phyloP scores from a whole-genome alignment of 1,140 invertebrate genomes.

The Maniola jurtina region DNA sequence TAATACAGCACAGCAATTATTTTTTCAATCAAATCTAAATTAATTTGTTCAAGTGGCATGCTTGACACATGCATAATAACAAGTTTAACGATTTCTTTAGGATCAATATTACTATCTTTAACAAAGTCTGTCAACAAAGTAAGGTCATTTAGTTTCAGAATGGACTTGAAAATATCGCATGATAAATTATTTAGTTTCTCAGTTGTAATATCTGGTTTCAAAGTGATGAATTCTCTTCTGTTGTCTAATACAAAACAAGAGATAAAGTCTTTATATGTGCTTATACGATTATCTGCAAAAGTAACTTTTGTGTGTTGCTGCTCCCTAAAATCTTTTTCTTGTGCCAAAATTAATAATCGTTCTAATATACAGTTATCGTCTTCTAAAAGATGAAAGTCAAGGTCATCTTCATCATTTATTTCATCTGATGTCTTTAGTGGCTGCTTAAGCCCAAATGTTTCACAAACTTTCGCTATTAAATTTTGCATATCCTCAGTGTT shows the following conservation, averaged over 20 bases:
- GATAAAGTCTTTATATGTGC: conserved; percentile 57
- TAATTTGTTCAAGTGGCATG: conserved; percentile 72
- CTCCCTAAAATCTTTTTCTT: conserved; percentile 65
- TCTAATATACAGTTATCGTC: conserved; percentile 69
- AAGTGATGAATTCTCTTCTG: conserved; percentile 44
- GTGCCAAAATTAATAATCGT: conserved; percentile 60
- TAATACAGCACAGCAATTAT: conserved; percentile 70
- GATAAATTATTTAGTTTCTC: conserved; percentile 75
- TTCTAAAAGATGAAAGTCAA: conserved; percentile 58
- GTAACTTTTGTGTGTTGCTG: conserved; percentile 59
- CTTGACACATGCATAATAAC: conserved; percentile 84
- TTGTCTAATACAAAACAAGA: conserved; percentile 80
- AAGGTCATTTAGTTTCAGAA: conserved; percentile 78
- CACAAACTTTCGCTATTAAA: conserved; percentile 48
- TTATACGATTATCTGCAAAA: conserved; percentile 55
- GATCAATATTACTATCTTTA: conserved; percentile 78
- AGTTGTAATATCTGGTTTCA: conserved; percentile 65
- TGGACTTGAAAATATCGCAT: conserved; percentile 81
- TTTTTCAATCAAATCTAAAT: conserved; percentile 76
- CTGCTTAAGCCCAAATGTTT: conserved; percentile 30
- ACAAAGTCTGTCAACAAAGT: conserved; percentile 76
- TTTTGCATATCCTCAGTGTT: conserved; percentile 44
- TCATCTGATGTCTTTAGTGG: conserved; percentile 18
- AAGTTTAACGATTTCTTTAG: conserved; percentile 81
- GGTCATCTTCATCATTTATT: conserved; percentile 23